phyloP scores from a whole-genome alignment of 1,140 invertebrate genomes.

The Rhopalosiphum maidis region DNA sequence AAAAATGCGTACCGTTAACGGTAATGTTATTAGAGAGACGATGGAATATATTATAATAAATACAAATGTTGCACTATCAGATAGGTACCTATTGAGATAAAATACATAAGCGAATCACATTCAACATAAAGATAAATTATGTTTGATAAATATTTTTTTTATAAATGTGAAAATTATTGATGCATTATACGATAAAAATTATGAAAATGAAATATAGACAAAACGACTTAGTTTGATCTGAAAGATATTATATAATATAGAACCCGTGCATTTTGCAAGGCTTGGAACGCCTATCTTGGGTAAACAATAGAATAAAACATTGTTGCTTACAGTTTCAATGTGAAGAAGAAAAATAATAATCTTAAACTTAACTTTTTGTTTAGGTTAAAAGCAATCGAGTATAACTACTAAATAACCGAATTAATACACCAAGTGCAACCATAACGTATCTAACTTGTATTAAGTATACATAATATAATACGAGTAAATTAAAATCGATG shows the following conservation, averaged over 20 bases:
- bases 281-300: too few species aligned
- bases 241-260: too few species aligned
- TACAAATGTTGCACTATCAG: not conserved
- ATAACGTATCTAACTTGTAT: too few species aligned
- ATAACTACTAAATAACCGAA: not conserved
- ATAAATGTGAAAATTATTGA: not conserved
- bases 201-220: not conserved
- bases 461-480: too few species aligned
- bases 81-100: not conserved
- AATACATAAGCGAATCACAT: not conserved
- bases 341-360: too few species aligned
- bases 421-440: too few species aligned
- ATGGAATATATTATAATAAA: not conserved
- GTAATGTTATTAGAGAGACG: not conserved
- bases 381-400: not conserved
- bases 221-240: too few species aligned
- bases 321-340: too few species aligned
- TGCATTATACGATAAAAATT: not conserved
- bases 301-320: too few species aligned
- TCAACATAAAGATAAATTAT: not conserved
- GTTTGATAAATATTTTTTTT: not conserved
- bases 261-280: too few species aligned
- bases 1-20: not conserved
- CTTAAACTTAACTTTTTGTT: too few species aligned
- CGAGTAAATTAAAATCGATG: too few species aligned